Conservation (phyloP, 2,888 invertebrate genomes). For the Adelognathus sp. region DNA sequence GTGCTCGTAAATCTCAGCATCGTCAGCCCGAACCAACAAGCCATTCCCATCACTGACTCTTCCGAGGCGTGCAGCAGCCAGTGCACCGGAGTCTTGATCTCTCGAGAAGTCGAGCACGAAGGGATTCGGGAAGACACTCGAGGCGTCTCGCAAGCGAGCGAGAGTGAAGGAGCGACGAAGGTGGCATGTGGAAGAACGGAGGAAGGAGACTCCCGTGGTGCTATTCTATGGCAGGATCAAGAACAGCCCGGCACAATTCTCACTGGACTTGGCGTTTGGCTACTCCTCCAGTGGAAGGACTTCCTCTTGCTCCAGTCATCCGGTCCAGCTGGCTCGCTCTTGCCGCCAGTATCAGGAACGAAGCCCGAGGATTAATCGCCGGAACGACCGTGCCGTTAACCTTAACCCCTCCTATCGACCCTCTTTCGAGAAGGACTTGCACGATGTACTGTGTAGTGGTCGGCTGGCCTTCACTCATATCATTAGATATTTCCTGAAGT, state of each 20-base stretch:
- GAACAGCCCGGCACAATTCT: conserved; percentile 65
- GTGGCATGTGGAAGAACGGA: neutral
- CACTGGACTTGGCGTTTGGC: conserved; percentile 54
- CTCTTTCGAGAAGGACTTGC: conserved; percentile 23
- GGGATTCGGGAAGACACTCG: conserved; percentile 53
- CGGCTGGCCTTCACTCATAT: conserved; percentile 12
- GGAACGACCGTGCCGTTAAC: conserved; percentile 62
- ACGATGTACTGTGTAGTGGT: neutral
- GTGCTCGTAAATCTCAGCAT: conserved; percentile 50
- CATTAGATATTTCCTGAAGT: no score
- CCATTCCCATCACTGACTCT: conserved; percentile 35
- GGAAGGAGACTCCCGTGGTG: conserved; percentile 1
- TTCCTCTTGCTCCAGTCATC: conserved; percentile 36
- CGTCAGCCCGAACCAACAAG: conserved; percentile 35
- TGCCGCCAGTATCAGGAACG: conserved; percentile 54
- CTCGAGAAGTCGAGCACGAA: conserved; percentile 38
- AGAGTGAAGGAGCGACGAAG: conserved; percentile 21
- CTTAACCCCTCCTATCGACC: conserved; percentile 57
- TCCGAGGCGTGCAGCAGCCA: conserved; percentile 9
- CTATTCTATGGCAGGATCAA: conserved; percentile 64
- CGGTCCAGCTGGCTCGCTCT: conserved; percentile 45
- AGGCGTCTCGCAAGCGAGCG: conserved; percentile 32
- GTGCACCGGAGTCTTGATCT: conserved; percentile 46
- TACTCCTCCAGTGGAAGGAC: conserved; percentile 44
- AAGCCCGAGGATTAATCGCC: conserved; percentile 69